These are phyloP conservation scores for Entomobrya proxima DNA, from an alignment of 2,888 invertebrate species.

Conservation along the genomic window DNA sequence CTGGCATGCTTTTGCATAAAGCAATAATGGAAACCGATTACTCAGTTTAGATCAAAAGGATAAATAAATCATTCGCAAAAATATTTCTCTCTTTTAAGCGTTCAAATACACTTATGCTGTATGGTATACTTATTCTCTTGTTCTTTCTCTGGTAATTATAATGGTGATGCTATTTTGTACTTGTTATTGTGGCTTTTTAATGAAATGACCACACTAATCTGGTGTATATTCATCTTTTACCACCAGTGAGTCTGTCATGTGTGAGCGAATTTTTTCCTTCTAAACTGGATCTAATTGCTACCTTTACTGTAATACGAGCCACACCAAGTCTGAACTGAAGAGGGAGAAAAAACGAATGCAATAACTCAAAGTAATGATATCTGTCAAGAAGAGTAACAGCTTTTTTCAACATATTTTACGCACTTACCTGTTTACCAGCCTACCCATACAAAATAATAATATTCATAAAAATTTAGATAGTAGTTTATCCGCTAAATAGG, in stretches of 20 bases:
- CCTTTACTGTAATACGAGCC: neutral
- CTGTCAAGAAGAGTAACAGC: constrained; percentile 57
- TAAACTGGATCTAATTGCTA: constrained; percentile 59
- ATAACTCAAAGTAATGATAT: constrained; percentile 62
- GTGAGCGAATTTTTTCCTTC: constrained; percentile 48
- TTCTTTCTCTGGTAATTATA: constrained; percentile 14
- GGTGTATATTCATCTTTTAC: neutral
- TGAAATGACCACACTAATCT: constrained; percentile 22
- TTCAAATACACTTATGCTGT: neutral
- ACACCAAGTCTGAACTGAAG: neutral
- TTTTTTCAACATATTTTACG: constrained; percentile 18
- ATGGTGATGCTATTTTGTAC: neutral
- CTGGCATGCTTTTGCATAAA: neutral
- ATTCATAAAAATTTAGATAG: neutral
- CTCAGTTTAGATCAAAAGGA: constrained; percentile 37
- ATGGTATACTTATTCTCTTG: neutral
- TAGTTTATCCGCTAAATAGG: neutral
- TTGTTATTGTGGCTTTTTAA: constrained; percentile 4
- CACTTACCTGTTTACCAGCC: neutral
- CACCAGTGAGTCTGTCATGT: constrained; percentile 38
- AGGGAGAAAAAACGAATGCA: neutral
- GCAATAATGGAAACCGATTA: constrained; percentile 30
- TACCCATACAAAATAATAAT: neutral
- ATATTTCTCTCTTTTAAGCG: constrained; percentile 28
- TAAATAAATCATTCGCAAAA: constrained; percentile 62